Evolutionary conservation across 2,113 vertebrate species (phyloP).

Genomic region (Pachycephala philippinensis): DNA sequence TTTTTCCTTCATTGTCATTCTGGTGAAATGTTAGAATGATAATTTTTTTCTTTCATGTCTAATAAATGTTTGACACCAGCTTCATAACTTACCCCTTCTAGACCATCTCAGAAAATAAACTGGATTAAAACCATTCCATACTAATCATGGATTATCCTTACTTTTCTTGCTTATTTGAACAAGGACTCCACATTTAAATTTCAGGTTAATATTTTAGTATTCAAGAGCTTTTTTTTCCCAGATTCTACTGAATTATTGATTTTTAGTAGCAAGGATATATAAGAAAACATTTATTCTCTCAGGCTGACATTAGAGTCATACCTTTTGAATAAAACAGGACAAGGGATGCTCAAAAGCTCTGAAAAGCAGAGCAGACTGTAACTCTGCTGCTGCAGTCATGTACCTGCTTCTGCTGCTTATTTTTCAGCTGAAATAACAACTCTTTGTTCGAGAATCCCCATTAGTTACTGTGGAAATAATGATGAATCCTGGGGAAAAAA

Average conservation of each 20-base stretch:
- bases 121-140: neutral
- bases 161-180: neutral
- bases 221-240: neutral
- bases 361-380: neutral
- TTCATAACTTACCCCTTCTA: neutral
- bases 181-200: neutral
- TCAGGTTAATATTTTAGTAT: neutral
- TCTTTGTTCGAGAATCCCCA: neutral
- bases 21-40: neutral
- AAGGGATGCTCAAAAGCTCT: neutral
- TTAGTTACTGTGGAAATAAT: constrained; percentile 26
- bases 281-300: neutral
- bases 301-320: neutral
- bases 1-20: neutral
- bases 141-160: neutral
- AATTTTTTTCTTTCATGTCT: neutral
- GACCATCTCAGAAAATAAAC: neutral
- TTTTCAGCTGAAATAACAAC: neutral
- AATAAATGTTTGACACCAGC: neutral
- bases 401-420: neutral
- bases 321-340: neutral
- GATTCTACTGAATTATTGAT: neutral
- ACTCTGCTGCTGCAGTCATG: neutral
- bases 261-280: neutral
- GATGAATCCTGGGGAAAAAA: neutral